Evolutionary conservation across 2,888 invertebrate species (phyloP), one percentile per base, ranked within the genome.

Genomic region (Harpalus rubripes): DNA sequence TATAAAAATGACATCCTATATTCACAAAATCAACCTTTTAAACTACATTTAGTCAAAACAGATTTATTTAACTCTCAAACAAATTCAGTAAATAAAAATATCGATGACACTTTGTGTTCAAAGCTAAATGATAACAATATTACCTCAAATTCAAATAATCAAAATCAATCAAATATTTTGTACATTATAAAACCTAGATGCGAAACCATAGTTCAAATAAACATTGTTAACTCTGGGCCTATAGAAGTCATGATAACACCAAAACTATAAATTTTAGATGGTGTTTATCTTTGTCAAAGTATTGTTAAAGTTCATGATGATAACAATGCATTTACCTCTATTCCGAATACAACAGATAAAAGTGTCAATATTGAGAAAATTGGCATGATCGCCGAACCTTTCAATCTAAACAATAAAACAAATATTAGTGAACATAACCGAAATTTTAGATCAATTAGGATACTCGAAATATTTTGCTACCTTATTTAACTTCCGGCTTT

Each of bases 371-470:
- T 44, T 10, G 10, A 10, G 10, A 7, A 44, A 44, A 44, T 44
- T 10, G 44, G 6, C 10, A 44, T 44, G 3, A 44, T 10, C 6
- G 44, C 44, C 10, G 44, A 44, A 44, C 10, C 44, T 44, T 44
- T 44, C 44, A 44, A 18, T 61, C n/a, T 1, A 61, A 16, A 61
- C 15, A 61, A 61, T 61, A 1, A 8, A 61, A 7, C 7, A 76
- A 76, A 76, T 52, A 15, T 18, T 7, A 76, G 12, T 5, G 8
- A 86, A 87, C 59, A 87, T 88, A 4, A 59, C 63, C 0, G 87
- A 87, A 52, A 87, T 88, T 7, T 68, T 88, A 32, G 86, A 87
- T 16, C 86, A 87, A 59, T 39, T 88, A 18, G 87, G 87, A 0
- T 81, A 83, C 0, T 85, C 86, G 5, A 84, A 86, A 74, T 88